A percentile compares a stretch with the other conserved stretches of the same genome.
Evolutionary conservation across 2,113 vertebrate species (phyloP).

Genomic region (Pterocles burchelli): DNA sequence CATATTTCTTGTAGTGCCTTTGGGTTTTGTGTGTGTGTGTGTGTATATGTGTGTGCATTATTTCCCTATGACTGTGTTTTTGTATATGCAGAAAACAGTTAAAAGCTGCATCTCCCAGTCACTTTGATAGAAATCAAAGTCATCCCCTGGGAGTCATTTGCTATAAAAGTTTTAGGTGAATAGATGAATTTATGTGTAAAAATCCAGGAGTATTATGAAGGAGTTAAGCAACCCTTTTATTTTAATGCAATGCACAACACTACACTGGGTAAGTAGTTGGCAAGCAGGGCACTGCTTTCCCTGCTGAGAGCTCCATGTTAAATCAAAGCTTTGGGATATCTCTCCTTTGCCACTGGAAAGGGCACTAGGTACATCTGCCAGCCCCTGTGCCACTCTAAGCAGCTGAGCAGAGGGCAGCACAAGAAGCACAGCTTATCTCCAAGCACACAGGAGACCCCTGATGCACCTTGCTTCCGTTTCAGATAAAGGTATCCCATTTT

Average conservation of each 20-base stretch:
- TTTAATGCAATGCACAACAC: neutral
- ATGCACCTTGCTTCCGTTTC: neutral
- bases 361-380: neutral
- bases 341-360: neutral
- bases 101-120: neutral
- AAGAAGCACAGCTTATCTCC: accelerated
- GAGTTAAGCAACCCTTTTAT: neutral
- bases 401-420: neutral
- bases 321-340: neutral
- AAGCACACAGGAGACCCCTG: neutral
- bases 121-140: neutral
- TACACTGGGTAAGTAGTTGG: neutral
- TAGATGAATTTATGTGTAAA: neutral
- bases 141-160: neutral
- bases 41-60: neutral
- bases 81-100: neutral
- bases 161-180: neutral
- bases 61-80: neutral
- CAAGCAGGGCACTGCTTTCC: neutral
- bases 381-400: accelerated
- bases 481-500: neutral
- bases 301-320: neutral
- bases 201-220: neutral
- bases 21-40: neutral
- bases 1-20: neutral